Evolutionary conservation across 2,113 vertebrate species (phyloP), one percentile per base, ranked within the genome.

Genomic region (Ceyx melanurus): DNA sequence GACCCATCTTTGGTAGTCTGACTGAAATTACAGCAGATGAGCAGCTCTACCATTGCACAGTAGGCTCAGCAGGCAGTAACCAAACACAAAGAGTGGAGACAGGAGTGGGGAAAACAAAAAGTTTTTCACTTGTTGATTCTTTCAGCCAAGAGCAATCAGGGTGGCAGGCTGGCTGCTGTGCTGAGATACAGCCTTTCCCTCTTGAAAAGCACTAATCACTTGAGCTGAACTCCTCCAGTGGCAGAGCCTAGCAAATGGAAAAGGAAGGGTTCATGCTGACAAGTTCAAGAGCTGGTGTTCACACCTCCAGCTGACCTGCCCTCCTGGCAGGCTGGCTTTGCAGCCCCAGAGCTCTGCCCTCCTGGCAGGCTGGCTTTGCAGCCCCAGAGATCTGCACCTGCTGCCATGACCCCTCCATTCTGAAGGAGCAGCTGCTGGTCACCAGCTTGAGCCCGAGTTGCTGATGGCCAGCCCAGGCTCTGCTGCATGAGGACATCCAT

Each of bases 401-500:
- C 64, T 2, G 2, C 31, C 3, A 2, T 26, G 56, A 76, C 13
- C 10, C 11, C 25, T 26, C 82, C 1, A 0, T 23, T 13, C 50
- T 57, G 50, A 43, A 15, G 10, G 6, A 71, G 20, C 65, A 65
- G 43, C 22, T 45, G 58, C 58, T 45, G 8, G 13, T 78, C 51
- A 14, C n/a, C 43, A 48, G 28, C 48, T 20, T 25, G 33, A 76
- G 54, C 15, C 6, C 0, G 10, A 62, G 64, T 2, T 42, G n/a
- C 40, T 76, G 3, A 6, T 5, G 50, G 42, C 48, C 50, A 43
- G 7, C 43, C 5, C 3, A 10, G 31, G 21, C 87, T 71, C 42
- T n/a, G 42, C 72, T 19, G 35, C 7, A 50, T 0, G 4, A 64
- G 43, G 35, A 31, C 0, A 1, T 19, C 43, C 2, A 1, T 33